Percentiles rank a stretch among this genome's conserved stretches.
Evolutionary conservation across 2,113 vertebrate species (phyloP).

Genomic region (Eurypyga helias): DNA sequence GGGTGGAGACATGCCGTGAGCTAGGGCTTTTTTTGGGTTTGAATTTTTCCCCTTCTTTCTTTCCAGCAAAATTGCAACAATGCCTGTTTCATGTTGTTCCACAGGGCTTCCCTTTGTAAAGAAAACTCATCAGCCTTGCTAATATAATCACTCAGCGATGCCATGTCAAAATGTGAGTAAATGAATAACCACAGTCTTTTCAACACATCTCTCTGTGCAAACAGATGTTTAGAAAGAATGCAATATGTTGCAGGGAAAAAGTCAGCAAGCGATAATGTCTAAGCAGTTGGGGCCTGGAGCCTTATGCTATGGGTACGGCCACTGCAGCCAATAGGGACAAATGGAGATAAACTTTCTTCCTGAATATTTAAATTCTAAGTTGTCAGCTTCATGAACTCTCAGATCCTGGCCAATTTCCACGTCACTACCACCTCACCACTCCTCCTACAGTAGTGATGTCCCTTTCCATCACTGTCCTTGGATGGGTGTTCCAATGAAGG

Average conservation of each 20-base stretch:
- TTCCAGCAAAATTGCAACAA: constrained; percentile 48
- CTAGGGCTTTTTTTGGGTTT: constrained; percentile 25
- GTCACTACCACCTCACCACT: not conserved
- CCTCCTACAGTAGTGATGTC: not conserved
- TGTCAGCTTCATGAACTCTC: not conserved
- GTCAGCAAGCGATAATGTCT: not conserved
- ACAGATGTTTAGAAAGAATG: constrained; percentile 67
- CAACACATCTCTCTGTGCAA: constrained; percentile 56
- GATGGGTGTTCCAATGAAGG: not conserved
- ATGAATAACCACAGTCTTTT: constrained; percentile 66
- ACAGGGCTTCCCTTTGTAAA: constrained; percentile 56
- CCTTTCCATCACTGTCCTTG: not conserved
- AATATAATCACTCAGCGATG: constrained; percentile 62
- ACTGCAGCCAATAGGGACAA: not conserved
- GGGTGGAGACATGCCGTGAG: constrained; percentile 44
- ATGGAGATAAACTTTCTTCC: not conserved
- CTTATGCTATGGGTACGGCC: not conserved
- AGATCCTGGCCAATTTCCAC: not conserved
- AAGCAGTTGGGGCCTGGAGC: not conserved
- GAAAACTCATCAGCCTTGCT: constrained; percentile 58
- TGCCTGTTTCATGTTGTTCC: constrained; percentile 51
- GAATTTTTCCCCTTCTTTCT: constrained; percentile 32
- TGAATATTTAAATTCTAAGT: not conserved
- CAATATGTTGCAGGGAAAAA: constrained; percentile 1
- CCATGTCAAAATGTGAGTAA: constrained; percentile 64